These are phyloP conservation scores for Phataginus tetradactyla DNA, from an alignment of 2,797 vertebrate species.

Conservation along the genomic window DNA sequence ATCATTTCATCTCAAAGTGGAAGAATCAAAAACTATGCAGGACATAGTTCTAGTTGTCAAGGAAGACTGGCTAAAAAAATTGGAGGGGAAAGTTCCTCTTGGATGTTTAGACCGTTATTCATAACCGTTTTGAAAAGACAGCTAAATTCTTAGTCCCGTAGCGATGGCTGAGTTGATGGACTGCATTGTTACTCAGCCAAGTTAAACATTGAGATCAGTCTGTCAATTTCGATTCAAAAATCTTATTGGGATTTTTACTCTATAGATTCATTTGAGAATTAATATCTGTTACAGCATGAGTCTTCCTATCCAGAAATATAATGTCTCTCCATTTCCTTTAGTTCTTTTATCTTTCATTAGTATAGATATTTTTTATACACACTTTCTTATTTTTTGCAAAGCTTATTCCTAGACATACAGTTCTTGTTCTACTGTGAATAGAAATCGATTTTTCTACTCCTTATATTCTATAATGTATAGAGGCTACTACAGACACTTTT, in stretches of 20 bases:
- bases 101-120: background rate
- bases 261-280: slow-evolving; percentile 23
- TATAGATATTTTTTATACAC: background rate
- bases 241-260: background rate
- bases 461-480: background rate
- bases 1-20: background rate
- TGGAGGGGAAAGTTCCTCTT: background rate
- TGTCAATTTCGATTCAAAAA: background rate
- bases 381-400: background rate
- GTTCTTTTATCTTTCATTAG: slow-evolving; percentile 29
- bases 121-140: background rate
- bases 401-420: background rate
- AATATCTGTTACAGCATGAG: background rate
- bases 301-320: background rate
- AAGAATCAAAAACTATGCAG: background rate
- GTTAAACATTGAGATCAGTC: slow-evolving; percentile 16
- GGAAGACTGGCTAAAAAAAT: background rate
- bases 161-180: background rate
- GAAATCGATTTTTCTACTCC: background rate
- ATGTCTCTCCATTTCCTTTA: background rate
- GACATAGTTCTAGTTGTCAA: background rate
- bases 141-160: background rate
- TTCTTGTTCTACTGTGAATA: background rate
- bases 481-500: background rate
- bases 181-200: background rate